A percentile compares a stretch with the other conserved stretches of the same genome.
These are phyloP conservation scores for Tholera decimalis DNA, from an alignment of 2,888 invertebrate species.

Conservation along the genomic window DNA sequence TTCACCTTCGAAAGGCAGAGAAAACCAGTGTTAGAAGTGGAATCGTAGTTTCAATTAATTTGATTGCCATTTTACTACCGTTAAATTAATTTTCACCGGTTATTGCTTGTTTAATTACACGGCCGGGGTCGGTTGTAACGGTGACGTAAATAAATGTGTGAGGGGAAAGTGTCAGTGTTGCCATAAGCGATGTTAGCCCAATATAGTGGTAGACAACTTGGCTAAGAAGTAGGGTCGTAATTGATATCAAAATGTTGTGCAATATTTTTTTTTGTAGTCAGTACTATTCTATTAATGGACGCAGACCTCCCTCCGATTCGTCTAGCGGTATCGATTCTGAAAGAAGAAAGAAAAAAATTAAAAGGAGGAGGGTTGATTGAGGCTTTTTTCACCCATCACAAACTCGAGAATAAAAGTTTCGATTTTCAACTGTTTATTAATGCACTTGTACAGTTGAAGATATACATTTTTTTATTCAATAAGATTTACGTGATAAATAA, in stretches of 20 bases:
- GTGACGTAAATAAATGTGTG: neutral
- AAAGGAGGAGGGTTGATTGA: no score
- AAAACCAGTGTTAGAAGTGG: conserved; percentile 24
- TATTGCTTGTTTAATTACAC: conserved; percentile 55
- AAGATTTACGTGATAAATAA: no score
- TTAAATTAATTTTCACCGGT: conserved; percentile 62
- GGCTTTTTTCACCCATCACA: no score
- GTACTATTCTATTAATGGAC: no score
- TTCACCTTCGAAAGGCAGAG: conserved; percentile 28
- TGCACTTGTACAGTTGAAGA: no score
- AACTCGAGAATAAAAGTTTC: no score
- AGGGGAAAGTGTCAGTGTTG: neutral
- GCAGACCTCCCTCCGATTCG: no score
- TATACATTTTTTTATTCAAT: no score
- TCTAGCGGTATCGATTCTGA: no score
- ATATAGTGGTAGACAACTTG: neutral
- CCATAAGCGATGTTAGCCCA: neutral
- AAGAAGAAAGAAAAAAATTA: no score
- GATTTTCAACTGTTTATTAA: no score
- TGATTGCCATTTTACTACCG: conserved; percentile 63
- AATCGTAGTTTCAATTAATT: conserved; percentile 63
- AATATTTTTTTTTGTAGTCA: no score
- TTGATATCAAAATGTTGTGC: neutral
- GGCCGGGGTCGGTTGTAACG: conserved; percentile 5
- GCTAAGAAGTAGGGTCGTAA: neutral